Conservation (phyloP, 2,113 vertebrate species). For the Grus americana region DNA sequence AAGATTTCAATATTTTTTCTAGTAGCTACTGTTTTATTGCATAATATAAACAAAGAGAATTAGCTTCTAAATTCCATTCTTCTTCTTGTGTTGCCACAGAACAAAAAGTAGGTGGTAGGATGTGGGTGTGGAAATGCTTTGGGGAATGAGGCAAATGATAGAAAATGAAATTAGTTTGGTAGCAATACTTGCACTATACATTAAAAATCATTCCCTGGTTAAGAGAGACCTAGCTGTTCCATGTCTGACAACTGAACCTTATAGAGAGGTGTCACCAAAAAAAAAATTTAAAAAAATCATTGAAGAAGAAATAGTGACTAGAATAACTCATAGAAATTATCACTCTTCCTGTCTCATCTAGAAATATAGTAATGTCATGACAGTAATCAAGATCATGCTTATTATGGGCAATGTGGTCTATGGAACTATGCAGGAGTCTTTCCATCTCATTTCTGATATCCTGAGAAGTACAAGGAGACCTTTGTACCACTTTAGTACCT, state of each 20-base stretch:
- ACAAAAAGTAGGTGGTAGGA: background rate
- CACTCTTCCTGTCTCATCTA: background rate
- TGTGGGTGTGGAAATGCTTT: background rate
- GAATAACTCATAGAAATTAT: background rate
- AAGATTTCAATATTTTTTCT: background rate
- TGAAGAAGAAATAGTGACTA: background rate
- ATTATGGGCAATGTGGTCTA: background rate
- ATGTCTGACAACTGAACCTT: background rate
- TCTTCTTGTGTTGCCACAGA: background rate
- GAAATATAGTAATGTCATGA: background rate
- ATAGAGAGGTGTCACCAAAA: background rate
- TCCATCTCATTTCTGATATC: background rate
- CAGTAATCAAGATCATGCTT: background rate
- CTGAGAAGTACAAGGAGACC: background rate
- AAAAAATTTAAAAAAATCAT: background rate
- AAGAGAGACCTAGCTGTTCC: background rate
- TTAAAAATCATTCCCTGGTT: background rate
- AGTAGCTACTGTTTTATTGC: background rate
- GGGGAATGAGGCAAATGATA: background rate
- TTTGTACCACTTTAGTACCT: background rate
- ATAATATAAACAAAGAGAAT: background rate
- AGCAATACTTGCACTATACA: background rate
- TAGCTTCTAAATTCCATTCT: background rate
- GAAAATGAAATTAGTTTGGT: background rate
- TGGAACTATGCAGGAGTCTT: background rate